Conservation (phyloP, 1,140 invertebrate genomes). For the Sinella curviseta region DNA sequence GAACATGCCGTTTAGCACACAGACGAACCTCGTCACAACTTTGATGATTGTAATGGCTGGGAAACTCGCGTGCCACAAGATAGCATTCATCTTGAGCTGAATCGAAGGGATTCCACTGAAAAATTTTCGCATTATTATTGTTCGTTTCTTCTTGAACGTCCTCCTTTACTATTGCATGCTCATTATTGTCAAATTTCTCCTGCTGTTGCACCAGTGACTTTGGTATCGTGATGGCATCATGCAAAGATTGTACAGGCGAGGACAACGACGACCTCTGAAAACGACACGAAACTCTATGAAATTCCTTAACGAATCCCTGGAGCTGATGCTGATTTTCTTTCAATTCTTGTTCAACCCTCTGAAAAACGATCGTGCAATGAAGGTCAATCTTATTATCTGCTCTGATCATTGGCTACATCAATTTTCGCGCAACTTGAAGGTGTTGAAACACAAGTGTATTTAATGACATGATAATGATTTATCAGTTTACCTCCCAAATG, state of each 20-base stretch:
- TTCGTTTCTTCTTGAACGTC: too few relatives aligned
- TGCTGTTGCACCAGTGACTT: too few relatives aligned
- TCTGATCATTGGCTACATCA: too few relatives aligned
- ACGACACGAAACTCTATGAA: background rate
- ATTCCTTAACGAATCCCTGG: background rate
- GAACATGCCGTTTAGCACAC: background rate
- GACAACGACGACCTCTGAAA: background rate
- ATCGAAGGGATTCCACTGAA: too few relatives aligned
- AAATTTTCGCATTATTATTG: too few relatives aligned
- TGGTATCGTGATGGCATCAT: too few relatives aligned
- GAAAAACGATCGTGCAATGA: background rate
- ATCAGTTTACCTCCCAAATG: constrained; percentile 21
- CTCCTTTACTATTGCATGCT: too few relatives aligned
- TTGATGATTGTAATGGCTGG: too few relatives aligned
- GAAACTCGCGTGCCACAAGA: background rate
- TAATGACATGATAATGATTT: background rate
- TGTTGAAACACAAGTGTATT: background rate
- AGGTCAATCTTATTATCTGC: background rate
- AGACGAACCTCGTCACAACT: too few relatives aligned
- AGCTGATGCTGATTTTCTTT: background rate
- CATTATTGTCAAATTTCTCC: too few relatives aligned
- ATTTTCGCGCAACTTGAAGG: too few relatives aligned
- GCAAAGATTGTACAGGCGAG: background rate
- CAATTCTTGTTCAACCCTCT: background rate
- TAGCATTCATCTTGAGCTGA: too few relatives aligned